Conservation (phyloP, 2,797 vertebrate genomes). For the Kryptolebias ocellatus region DNA sequence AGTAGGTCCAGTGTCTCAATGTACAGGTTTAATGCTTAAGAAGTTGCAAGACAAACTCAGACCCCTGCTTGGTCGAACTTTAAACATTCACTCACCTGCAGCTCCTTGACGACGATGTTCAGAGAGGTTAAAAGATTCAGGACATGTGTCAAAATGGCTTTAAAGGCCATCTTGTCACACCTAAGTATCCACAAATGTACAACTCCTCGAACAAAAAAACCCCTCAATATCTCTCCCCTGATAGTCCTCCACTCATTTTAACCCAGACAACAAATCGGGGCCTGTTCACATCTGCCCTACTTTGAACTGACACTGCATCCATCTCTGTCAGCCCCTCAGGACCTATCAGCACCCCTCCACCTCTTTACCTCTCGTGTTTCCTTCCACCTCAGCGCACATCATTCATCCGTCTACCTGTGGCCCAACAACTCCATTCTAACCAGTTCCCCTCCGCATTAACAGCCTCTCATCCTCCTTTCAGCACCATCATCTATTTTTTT, state of each 20-base stretch:
- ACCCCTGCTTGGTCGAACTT: too few relatives aligned
- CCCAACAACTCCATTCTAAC: constrained; percentile 49
- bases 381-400: constrained; percentile 65
- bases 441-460: constrained; percentile 53
- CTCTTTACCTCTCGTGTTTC: constrained; percentile 62
- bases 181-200: not conserved
- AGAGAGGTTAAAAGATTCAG: not conserved
- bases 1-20: too few relatives aligned
- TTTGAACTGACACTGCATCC: constrained; percentile 69
- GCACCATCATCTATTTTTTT: constrained; percentile 61
- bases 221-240: constrained; percentile 8
- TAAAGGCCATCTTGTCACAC: not conserved
- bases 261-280: constrained; percentile 44
- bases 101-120: too few relatives aligned
- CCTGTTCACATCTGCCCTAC: constrained; percentile 51
- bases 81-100: too few relatives aligned
- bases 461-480: constrained; percentile 74
- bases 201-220: not conserved
- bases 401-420: constrained; percentile 74
- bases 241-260: constrained; percentile 25
- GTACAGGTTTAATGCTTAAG: too few relatives aligned
- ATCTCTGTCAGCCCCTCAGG: constrained; percentile 65
- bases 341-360: constrained; percentile 68
- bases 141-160: not conserved
- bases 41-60: too few relatives aligned